These are phyloP conservation scores for Muntiacus reevesi DNA, from an alignment of 2,113 vertebrate genomes.

Conservation along the genomic window DNA sequence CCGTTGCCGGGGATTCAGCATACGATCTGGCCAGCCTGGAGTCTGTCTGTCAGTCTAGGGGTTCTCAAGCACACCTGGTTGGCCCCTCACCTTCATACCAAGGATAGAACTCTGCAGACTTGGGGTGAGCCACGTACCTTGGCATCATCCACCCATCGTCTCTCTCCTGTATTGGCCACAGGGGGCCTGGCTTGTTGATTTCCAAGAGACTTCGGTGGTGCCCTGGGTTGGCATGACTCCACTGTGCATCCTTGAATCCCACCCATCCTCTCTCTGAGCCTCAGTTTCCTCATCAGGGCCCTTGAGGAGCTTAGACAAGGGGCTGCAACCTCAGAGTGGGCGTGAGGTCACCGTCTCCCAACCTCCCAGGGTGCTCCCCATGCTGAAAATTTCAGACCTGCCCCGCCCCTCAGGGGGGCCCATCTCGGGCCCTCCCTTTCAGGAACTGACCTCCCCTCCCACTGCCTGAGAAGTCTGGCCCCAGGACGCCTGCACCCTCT, in stretches of 20 bases:
- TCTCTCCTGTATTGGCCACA: not conserved
- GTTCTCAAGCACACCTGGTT: no score
- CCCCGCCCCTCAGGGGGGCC: not conserved
- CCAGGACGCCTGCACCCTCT: not conserved
- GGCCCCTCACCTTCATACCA: not conserved
- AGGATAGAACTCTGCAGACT: not conserved
- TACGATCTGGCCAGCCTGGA: not conserved
- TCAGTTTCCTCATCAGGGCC: not conserved
- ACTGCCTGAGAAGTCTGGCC: not conserved
- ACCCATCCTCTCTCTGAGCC: not conserved
- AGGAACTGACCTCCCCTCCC: not conserved
- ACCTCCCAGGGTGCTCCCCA: not conserved
- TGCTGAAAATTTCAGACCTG: not conserved
- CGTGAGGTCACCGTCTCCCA: not conserved
- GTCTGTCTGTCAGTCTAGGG: not conserved
- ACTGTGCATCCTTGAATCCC: not conserved
- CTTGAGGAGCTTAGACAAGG: not conserved
- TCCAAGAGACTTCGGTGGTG: not conserved
- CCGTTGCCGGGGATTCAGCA: not conserved
- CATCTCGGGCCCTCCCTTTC: not conserved
- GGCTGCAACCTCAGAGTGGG: not conserved
- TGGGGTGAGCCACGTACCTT: not conserved
- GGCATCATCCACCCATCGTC: not conserved
- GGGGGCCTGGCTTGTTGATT: not conserved
- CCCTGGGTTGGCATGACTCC: not conserved